Base-by-base conservation (phyloP, 2,113 vertebrate species). In the Oxygymnocypris stewartii region DNA sequence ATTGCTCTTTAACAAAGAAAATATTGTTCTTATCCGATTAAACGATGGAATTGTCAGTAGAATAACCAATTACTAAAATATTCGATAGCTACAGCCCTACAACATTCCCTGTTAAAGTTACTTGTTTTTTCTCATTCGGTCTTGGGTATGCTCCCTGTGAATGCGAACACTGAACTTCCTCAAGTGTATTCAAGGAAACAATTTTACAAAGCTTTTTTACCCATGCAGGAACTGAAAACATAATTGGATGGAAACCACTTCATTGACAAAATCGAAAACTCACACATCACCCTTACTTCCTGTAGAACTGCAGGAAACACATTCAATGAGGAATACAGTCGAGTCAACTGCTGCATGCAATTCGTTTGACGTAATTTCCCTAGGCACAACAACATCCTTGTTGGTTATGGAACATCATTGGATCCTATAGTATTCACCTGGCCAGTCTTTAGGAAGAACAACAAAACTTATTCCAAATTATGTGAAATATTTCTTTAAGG, bases 81-180 rank as follows among this genome's bases (percentile, higher is more conserved):
- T 31, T 31, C 28, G 28, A 31, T 31, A 31, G 28, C 28, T 31
- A 31, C 28, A 31, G 28, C 28, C 28, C 28, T 31, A 31, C 20
- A 57, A 71, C 78, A 85, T 61, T 86, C 84, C 69, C 84, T 73
- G 82, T 84, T 74, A 84, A 84, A 83, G 40, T 63, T 44, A 74
- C 16, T 11, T 42, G 67, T 88, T 28, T 80, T 91, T 88, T 87
- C 71, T 86, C 11, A 40, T 81, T 90, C 47, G 84, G 25, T 13
- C 73, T 20, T 44, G 20, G 71, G 47, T 77, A 35, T 4, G 7
- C 82, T 81, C 23, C 31, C 31, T 13, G 77, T 42, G 40, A 78
- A 82, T 71, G 35, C 71, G 73, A 73, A 81, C 23, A 23, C 59
- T 20, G 44, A 82, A 42, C 74, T 71, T 75, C 59, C 28, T 49